Evolutionary conservation across 2,888 invertebrate genomes (phyloP).

Genomic region (Germaria angustata): DNA sequence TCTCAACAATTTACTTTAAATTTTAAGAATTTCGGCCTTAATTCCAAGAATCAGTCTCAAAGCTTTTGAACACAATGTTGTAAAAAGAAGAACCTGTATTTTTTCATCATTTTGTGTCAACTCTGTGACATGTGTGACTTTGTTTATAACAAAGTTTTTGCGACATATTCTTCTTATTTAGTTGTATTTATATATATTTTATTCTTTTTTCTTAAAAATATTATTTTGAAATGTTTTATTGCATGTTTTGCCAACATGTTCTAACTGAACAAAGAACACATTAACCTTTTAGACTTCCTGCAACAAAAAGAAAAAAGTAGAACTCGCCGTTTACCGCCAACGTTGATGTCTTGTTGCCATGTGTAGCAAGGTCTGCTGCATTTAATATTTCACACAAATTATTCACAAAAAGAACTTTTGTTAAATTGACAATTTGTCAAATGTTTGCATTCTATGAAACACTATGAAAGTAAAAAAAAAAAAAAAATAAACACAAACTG

Average conservation of each 20-base stretch:
- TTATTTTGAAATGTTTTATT: constrained; percentile 60
- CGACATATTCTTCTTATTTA: constrained; percentile 62
- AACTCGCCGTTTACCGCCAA: constrained; percentile 35
- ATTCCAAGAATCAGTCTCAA: constrained; percentile 6
- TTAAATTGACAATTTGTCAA: constrained; percentile 51
- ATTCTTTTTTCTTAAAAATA: constrained; percentile 5
- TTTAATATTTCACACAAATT: constrained; percentile 19
- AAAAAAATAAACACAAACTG: too few relatives aligned
- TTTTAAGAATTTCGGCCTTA: constrained; percentile 6
- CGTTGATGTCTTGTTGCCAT: constrained; percentile 27
- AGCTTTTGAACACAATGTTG: background rate
- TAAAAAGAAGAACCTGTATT: constrained; percentile 38
- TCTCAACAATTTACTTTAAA: too few relatives aligned
- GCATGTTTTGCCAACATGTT: constrained; percentile 65
- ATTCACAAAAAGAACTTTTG: constrained; percentile 1
- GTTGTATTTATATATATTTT: constrained; percentile 25
- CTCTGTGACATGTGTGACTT: constrained; percentile 79
- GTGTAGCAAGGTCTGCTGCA: constrained; percentile 15
- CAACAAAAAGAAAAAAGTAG: constrained; percentile 13
- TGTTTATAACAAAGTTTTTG: constrained; percentile 68
- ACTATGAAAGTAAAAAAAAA: constrained; percentile 6
- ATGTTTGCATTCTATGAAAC: constrained; percentile 21
- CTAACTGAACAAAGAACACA: constrained; percentile 57
- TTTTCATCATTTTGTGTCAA: constrained; percentile 76
- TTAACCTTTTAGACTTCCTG: constrained; percentile 64